Evolutionary conservation across 2,797 vertebrate genomes (phyloP).

Genomic region (Anolis apletophallus): DNA sequence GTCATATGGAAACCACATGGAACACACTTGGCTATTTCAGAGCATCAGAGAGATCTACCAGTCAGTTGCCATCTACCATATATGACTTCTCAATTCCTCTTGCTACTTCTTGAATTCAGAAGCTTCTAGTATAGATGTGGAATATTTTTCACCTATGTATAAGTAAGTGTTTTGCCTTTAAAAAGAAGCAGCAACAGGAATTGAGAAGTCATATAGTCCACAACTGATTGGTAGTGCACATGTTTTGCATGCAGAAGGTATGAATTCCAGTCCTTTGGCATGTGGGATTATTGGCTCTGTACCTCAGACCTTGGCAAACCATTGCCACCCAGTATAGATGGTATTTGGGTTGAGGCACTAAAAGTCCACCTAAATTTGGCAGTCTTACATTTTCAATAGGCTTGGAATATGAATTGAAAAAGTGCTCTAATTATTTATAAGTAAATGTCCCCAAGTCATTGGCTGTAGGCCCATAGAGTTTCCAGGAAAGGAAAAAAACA

Average conservation of each 20-base stretch:
- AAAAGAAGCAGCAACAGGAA: neutral
- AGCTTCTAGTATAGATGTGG: no score
- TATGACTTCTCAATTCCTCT: no score
- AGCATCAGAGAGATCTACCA: neutral
- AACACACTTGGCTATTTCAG: neutral
- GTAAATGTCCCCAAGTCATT: no score
- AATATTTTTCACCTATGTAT: no score
- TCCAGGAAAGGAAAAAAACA: no score
- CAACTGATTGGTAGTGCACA: neutral
- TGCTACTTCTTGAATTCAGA: no score
- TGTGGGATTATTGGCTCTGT: neutral
- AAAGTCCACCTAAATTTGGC: neutral
- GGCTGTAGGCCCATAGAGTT: no score
- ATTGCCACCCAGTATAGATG: neutral
- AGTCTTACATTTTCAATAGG: neutral
- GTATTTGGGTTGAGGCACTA: neutral
- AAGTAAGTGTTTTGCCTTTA: no score
- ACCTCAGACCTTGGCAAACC: no score
- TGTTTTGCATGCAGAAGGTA: neutral
- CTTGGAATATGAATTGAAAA: no score
- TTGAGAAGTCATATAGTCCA: neutral
- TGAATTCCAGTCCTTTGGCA: neutral
- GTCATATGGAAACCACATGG: neutral
- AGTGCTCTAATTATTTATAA: no score
- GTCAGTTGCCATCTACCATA: no score